Percentiles rank a stretch among this genome's conserved stretches.
These are phyloP conservation scores for Perizoma flavofasciatum DNA, from an alignment of 2,888 invertebrate genomes.

Conservation along the genomic window DNA sequence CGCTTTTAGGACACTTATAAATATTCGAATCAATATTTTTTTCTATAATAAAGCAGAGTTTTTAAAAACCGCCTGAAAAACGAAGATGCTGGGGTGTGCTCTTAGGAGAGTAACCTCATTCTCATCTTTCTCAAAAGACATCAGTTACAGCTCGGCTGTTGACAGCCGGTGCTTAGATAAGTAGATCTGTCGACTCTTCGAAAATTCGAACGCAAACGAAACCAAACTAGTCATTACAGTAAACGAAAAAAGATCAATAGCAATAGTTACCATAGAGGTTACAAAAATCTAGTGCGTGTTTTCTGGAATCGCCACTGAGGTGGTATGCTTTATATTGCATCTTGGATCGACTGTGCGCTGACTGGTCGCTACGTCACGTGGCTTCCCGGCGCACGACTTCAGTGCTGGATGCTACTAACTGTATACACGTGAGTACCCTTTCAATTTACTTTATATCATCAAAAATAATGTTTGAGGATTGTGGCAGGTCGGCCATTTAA, in stretches of 20 bases:
- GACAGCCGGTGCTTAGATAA: conserved; percentile 82
- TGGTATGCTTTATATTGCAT: conserved; percentile 83
- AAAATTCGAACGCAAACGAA: conserved; percentile 41
- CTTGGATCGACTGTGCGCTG: conserved; percentile 84
- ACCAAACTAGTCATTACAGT: conserved; percentile 69
- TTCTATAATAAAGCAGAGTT: conserved; percentile 52
- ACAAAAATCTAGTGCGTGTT: conserved; percentile 52
- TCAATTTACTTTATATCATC: conserved; percentile 7
- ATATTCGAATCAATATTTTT: conserved; percentile 28
- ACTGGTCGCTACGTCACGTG: conserved; percentile 85
- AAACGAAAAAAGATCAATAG: conserved; percentile 56
- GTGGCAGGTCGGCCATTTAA: too few species aligned
- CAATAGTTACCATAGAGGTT: conserved; percentile 68
- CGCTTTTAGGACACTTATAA: conserved; percentile 53
- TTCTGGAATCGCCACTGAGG: conserved; percentile 72
- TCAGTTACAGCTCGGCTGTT: conserved; percentile 74
- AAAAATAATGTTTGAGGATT: too few species aligned
- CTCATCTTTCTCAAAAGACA: conserved; percentile 57
- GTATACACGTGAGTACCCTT: conserved; percentile 85
- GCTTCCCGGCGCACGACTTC: conserved; percentile 84
- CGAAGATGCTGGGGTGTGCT: conserved; percentile 82
- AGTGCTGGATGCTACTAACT: conserved; percentile 88
- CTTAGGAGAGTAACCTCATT: conserved; percentile 71
- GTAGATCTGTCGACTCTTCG: conserved; percentile 65
- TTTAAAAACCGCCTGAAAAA: conserved; percentile 61